Base-by-base conservation (phyloP, 1,140 invertebrate genomes). In the Neomicropteryx cornuta region DNA sequence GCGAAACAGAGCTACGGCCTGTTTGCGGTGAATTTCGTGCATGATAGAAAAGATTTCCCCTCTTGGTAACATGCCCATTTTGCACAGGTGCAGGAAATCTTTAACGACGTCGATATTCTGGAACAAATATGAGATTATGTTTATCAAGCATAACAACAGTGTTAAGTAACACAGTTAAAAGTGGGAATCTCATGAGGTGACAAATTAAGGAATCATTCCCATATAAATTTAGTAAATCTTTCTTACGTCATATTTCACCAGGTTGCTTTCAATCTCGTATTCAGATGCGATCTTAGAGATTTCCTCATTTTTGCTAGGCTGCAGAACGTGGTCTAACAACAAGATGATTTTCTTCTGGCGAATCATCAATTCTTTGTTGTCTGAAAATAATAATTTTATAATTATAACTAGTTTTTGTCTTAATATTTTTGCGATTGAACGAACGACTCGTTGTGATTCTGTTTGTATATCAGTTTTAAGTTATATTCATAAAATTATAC, bases 1-100 rank as follows among this genome's bases (percentile, higher is more conserved):
- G 38, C 81, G 72, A 67, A 81, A 83, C 33, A 83, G 54, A 5
- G 65, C 65, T 3, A 70, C 56, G 20, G 75, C 72, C 57, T 83
- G 75, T 30, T 72, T 58, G n/a, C 71, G 46, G 33, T 82, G 77
- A 8, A 72, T 65, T 19, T 71, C 64, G 34, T 80, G 58, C 45
- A 72, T 61, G n/a, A 73, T 43, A 13, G 75, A 75, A 49, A 79
- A 84, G 22, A 79, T 63, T 43, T 71, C 68, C 36, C 72, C 74
- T 40, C 64, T 68, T 0, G 75, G 62, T 21, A 78, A 46, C 30
- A 69, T 55, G 13, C 71, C 73, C n/a, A 68, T 27, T 21, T 75
- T 72, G 51, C 72, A 70, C 37, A 55, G 49, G 27, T 70, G 52
- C 3, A 72, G 42, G 60, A 81, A 79, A 22, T 71, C 56, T 41